Conservation (phyloP, 92 coral and sea anemone genomes). For the Epizoanthus ramosus region DNA sequence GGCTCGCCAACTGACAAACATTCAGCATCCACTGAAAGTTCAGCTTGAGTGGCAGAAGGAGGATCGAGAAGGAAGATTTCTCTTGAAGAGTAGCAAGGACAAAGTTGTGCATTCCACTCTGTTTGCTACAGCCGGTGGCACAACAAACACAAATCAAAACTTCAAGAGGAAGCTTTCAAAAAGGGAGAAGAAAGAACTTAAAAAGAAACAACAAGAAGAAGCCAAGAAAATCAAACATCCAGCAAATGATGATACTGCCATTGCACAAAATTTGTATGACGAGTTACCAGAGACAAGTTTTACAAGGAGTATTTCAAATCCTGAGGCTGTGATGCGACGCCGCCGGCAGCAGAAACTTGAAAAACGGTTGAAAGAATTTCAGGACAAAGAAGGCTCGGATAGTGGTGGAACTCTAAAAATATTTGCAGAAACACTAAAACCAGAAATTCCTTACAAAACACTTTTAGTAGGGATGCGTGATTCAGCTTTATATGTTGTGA, state of each 20-base stretch:
- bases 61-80: conserved; percentile 96
- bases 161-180: conserved; percentile 85
- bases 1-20: conserved; percentile 66
- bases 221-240: conserved; percentile 48
- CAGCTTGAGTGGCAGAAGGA: conserved; percentile 91
- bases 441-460: conserved; percentile 96
- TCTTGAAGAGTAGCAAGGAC: conserved; percentile 88
- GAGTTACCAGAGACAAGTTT: conserved; percentile 91
- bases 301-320: conserved; percentile 92
- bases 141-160: conserved; percentile 67
- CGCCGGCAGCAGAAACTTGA: conserved; percentile 89
- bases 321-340: conserved; percentile 95
- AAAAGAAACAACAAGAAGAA: conserved; percentile 74
- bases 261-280: conserved; percentile 84
- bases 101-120: conserved; percentile 79
- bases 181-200: conserved; percentile 88
- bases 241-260: conserved; percentile 67
- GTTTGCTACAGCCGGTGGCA: conserved; percentile 65
- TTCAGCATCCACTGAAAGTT: conserved; percentile 79
- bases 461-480: conserved; percentile 88
- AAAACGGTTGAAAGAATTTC: conserved; percentile 78
- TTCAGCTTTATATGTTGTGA: conserved; percentile 81
- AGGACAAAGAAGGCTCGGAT: conserved; percentile 71
- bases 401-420: conserved; percentile 95
- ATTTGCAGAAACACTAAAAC: conserved; percentile 94